A percentile compares a stretch with the other conserved stretches of the same genome.
Conservation (phyloP, 53 echinoderm and acorn worm genomes). For the Arbacia lixula region DNA sequence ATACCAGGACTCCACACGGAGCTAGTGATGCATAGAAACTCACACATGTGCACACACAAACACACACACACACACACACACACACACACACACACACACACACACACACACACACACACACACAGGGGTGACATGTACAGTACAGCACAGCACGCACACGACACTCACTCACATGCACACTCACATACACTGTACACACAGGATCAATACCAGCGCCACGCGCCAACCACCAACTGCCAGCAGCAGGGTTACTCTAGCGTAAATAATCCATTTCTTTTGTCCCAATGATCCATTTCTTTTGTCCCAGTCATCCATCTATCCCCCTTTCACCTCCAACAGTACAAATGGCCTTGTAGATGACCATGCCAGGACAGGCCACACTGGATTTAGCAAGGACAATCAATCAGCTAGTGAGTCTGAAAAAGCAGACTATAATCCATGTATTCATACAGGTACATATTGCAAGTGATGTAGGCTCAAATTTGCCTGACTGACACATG, state of each 20-base stretch:
- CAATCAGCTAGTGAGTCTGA: no score
- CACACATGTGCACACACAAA: background rate
- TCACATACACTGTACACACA: background rate
- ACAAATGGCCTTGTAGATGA: constrained; percentile 31
- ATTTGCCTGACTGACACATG: no score
- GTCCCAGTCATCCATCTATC: background rate
- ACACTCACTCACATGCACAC: background rate
- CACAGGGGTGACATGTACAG: background rate
- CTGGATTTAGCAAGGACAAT: no score
- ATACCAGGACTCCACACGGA: background rate
- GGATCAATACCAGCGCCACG: constrained; percentile 21
- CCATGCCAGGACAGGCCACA: no score
- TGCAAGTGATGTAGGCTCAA: no score
- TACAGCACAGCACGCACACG: no score
- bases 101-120: constrained; percentile 26
- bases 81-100: background rate
- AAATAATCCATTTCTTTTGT: constrained; percentile 1
- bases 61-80: background rate
- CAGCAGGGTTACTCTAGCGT: constrained; percentile 11
- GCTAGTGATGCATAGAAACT: constrained; percentile 11
- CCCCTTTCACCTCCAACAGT: background rate
- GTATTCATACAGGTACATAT: no score
- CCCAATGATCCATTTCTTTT: background rate
- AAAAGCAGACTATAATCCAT: no score
- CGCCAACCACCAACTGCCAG: constrained; percentile 37